These are phyloP conservation scores for Natator depressus DNA, from an alignment of 2,113 vertebrate species.

Conservation along the genomic window DNA sequence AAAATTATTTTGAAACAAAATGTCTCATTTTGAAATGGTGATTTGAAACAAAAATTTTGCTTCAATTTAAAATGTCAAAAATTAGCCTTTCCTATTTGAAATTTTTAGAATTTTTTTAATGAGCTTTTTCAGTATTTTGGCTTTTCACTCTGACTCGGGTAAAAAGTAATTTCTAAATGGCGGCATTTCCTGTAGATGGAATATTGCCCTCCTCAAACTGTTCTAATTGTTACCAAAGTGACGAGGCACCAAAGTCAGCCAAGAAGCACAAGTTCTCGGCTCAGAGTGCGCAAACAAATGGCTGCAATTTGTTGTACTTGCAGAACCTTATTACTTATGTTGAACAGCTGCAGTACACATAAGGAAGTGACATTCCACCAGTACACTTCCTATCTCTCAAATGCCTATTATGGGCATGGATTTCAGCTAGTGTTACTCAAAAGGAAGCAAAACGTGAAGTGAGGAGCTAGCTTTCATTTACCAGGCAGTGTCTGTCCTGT, in stretches of 20 bases:
- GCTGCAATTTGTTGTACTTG: background rate
- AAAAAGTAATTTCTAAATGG: background rate
- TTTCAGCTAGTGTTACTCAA: background rate
- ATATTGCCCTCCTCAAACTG: background rate
- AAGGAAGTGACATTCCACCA: background rate
- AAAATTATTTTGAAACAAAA: background rate
- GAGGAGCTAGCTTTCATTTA: background rate
- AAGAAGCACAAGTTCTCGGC: background rate
- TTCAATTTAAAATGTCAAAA: background rate
- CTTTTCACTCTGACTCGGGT: background rate
- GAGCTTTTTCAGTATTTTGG: background rate
- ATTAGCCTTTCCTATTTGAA: background rate
- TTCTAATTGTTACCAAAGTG: background rate
- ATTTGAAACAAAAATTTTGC: background rate
- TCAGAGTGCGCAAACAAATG: background rate
- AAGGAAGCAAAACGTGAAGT: background rate
- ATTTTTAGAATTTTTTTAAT: background rate
- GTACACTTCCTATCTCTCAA: background rate
- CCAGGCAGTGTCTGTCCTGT: background rate
- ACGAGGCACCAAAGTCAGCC: background rate
- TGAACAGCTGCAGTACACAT: background rate
- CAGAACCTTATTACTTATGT: background rate
- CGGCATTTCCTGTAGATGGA: background rate
- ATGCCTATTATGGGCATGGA: background rate
- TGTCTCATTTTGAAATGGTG: background rate